Evolutionary conservation across 2,797 vertebrate species (phyloP), one percentile per base, ranked within the genome.

Genomic region (Alosa sapidissima): DNA sequence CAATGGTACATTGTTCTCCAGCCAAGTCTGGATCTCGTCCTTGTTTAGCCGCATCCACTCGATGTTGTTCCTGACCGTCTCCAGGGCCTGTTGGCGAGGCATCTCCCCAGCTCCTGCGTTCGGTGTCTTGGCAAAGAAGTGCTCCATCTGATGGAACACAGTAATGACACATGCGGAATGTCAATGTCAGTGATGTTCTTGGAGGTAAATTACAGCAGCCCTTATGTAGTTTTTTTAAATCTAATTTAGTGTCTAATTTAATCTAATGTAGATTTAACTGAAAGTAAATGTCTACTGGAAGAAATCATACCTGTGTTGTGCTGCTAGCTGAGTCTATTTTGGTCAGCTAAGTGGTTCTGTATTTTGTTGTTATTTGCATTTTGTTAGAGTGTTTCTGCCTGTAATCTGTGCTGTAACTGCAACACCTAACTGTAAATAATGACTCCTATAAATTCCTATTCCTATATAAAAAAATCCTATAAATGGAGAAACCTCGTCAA

Each of bases 11-110:
- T 94, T 93, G 86, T 6, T 88, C 0, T 88, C 13, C 45, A 99
- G 93, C 98, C 98, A 99, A 0, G 0, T 0, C 3, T 0, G 2
- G 87, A 99, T 98, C 87, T 96, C 95, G 0, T 92, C 5, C 89
- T 91, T 89, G 81, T 99, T 97, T 13, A 11, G 90, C 52, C 62
- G 90, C 36, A 98, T 84, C 98, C 98, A 99, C 10, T 95, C 92
- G 0, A 99, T 98, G 88, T 99, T 99, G 92, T 93, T 98, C 87
- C 85, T 96, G 88, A 97, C 96, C 0, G 95, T 97, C 89, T 99
- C 98, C 82, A 97, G 72, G 0, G 97, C 96, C 92, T 99, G 98
- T 82, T 95, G 58, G 84, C 98, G 94, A 8, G 97, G 87, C 86
- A 88, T 92, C 89, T 93, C 91, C 90, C 98, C 98, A 21, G 98